phyloP scores from a whole-genome alignment of 2,888 invertebrate species.

The Himalopsyche tibetana region DNA sequence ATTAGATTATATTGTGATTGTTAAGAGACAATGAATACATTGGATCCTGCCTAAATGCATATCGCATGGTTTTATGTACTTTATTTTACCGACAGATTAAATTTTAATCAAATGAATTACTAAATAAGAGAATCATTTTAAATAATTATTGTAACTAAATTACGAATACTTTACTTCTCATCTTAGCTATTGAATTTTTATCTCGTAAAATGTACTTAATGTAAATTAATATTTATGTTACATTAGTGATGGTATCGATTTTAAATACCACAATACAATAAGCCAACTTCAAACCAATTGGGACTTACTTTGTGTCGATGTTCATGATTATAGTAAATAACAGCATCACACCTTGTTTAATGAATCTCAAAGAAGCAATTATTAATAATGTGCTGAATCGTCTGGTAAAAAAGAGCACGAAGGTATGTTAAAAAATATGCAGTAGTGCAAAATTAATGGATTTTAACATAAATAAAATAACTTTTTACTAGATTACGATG shows the following conservation, averaged over 20 bases:
- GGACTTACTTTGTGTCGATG: background rate
- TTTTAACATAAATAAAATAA: too few relatives aligned
- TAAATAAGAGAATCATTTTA: slow-evolving; percentile 19
- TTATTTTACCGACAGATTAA: slow-evolving; percentile 12
- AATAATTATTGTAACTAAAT: background rate
- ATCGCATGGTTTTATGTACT: slow-evolving; percentile 15
- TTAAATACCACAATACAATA: too few relatives aligned
- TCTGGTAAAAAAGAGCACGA: too few relatives aligned
- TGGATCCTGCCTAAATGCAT: slow-evolving; percentile 41
- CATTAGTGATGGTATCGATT: background rate
- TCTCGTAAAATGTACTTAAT: background rate
- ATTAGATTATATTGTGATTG: slow-evolving; percentile 20
- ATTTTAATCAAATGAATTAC: background rate
- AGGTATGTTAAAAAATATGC: too few relatives aligned
- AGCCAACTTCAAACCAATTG: background rate
- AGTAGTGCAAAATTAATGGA: too few relatives aligned
- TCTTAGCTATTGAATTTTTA: background rate
- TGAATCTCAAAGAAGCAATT: too few relatives aligned
- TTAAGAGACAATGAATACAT: background rate
- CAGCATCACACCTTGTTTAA: too few relatives aligned
- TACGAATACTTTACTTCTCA: background rate
- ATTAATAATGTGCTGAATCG: too few relatives aligned
- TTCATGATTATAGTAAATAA: too few relatives aligned
- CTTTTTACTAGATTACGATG: too few relatives aligned
- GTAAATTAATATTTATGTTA: background rate